phyloP scores from a whole-genome alignment of 2,113 vertebrate genomes.

The Megaceryle torquata region DNA sequence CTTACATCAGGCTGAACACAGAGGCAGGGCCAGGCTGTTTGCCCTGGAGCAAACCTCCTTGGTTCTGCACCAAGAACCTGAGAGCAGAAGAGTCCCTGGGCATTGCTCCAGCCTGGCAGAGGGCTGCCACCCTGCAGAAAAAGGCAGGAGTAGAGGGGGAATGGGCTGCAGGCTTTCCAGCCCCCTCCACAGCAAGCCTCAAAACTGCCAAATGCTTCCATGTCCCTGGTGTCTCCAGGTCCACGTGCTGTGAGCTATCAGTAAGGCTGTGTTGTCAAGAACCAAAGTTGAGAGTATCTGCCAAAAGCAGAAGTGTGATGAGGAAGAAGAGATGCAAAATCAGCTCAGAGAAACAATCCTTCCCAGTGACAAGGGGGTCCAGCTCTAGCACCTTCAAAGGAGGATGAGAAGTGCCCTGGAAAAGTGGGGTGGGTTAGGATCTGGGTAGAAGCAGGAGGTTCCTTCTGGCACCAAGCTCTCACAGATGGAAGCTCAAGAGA shows the following conservation, averaged over 20 bases:
- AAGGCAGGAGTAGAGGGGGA: neutral
- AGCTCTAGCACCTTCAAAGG: neutral
- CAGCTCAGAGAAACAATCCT: neutral
- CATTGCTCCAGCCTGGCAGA: neutral
- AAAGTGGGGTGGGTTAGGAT: neutral
- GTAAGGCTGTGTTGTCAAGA: neutral
- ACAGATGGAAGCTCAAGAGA: neutral
- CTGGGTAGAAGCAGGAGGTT: neutral
- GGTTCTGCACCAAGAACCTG: neutral
- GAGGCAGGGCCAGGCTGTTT: neutral
- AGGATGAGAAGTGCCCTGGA: neutral
- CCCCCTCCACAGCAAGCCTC: neutral
- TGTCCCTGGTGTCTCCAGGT: neutral
- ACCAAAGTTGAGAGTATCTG: neutral
- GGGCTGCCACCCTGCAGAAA: neutral
- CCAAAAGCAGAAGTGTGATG: neutral
- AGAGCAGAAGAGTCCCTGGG: neutral
- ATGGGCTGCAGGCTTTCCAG: neutral
- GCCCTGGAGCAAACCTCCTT: neutral
- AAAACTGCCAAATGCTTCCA: neutral
- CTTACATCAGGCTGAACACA: neutral
- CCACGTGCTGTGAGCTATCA: neutral
- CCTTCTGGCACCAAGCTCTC: neutral
- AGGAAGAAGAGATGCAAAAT: neutral
- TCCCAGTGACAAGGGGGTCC: neutral